phyloP scores from a whole-genome alignment of 2,888 invertebrate genomes.

The Macrosiphum euphorbiae region DNA sequence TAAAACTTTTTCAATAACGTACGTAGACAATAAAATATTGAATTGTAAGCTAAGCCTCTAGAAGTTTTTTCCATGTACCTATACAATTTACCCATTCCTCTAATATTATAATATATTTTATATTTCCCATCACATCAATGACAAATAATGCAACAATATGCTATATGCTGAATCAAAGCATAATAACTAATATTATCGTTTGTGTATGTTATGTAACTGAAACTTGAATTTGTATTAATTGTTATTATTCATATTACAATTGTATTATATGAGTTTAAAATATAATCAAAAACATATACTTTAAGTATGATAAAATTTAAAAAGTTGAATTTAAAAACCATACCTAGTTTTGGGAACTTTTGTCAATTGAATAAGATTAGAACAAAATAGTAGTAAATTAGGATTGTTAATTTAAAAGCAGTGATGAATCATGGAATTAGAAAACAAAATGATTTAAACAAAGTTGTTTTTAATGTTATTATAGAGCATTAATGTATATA shows the following conservation, averaged over 20 bases:
- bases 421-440: neutral
- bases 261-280: neutral
- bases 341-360: neutral
- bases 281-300: neutral
- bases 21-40: conserved; percentile 45
- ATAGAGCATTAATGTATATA: neutral
- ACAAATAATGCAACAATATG: neutral
- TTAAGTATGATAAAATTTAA: neutral
- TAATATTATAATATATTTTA: neutral
- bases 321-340: neutral
- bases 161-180: neutral
- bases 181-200: neutral
- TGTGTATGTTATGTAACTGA: neutral
- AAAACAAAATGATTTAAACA: neutral
- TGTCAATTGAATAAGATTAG: neutral
- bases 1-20: conserved; percentile 36
- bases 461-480: neutral
- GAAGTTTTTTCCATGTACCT: neutral
- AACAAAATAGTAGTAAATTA: neutral
- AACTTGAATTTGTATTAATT: neutral
- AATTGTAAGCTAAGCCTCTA: neutral
- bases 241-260: neutral
- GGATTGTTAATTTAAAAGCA: neutral
- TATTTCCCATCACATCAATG: neutral
- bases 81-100: neutral